Conservation (phyloP, 2,113 vertebrate species). For the Cyanoderma ruficeps region DNA sequence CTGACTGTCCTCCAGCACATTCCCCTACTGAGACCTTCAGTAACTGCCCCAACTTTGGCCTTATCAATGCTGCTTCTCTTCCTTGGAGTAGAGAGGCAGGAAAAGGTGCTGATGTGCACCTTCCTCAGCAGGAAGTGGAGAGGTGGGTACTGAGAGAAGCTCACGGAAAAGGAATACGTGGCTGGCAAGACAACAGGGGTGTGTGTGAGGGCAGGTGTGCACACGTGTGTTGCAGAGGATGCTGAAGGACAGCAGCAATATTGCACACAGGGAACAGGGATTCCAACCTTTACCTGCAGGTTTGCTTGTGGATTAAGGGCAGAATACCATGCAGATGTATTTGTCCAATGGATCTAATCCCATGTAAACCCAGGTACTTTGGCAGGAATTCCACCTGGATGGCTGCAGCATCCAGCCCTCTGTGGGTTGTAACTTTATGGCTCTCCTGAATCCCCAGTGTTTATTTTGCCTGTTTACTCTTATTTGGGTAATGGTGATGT, state of each 20-base stretch:
- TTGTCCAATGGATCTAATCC: neutral
- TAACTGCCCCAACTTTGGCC: neutral
- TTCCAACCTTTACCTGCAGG: neutral
- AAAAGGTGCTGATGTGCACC: neutral
- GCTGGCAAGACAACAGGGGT: rapidly evolving
- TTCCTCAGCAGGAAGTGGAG: neutral
- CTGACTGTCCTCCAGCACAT: neutral
- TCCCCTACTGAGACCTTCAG: neutral
- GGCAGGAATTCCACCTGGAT: neutral
- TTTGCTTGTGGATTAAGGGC: neutral
- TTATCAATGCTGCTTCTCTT: neutral
- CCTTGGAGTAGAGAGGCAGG: neutral
- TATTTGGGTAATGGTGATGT: neutral
- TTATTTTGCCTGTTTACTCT: neutral
- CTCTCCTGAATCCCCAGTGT: neutral
- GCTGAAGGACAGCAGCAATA: neutral
- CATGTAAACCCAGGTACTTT: neutral
- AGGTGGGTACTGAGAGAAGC: neutral
- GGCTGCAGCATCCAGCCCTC: neutral
- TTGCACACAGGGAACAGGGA: neutral
- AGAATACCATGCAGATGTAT: neutral
- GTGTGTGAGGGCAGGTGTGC: neutral
- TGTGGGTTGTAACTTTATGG: neutral
- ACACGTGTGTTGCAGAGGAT: neutral
- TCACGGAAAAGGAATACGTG: neutral